Base-by-base conservation (phyloP, 2,797 vertebrate genomes). In the Carduelis carduelis region DNA sequence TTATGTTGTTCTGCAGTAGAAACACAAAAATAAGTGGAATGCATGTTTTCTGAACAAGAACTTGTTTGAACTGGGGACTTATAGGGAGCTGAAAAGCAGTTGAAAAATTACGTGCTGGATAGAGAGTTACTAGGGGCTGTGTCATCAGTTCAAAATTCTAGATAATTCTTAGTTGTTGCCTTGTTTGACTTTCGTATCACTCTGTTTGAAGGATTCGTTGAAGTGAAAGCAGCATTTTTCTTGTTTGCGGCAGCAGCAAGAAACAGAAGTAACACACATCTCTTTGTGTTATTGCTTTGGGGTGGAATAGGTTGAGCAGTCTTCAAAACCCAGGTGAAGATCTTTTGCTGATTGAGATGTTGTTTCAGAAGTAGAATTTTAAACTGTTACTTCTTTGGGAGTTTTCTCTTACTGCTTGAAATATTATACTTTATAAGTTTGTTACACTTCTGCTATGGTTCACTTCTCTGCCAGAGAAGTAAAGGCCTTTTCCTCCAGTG, bases 171-270 rank as follows among this genome's bases (percentile, higher is more conserved):
- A 35, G 50, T 57, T 75, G 32, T 78, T 35, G 60, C 39, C 26
- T 92, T 86, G 44, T 72, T 92, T 74, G 64, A 74, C 74, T 96
- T 94, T 90, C 18, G 37, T 92, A 92, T 96, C 63, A 84, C 35
- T 59, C 50, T 35, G 4, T 60, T 69, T 41, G 77, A 87, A 59
- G 66, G 61, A 63, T n/a, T 91, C 4, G 3, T 20, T 47, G 34
- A 78, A 52, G 34, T 28, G 35, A 57, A 80, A 89, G 44, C 27
- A 83, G 43, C 9, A 2, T 78, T 76, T 83, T 82, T 47, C 49
- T 89, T 64, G 16, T 85, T 89, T 49, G 37, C 11, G 19, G 57
- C 43, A 89, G 56, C 50, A 66, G 68, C 66, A 88, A 43, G 37
- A 78, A 91, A 60, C 24, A 56, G 49, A 79, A 92, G 49, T 44